A percentile compares a stretch with the other conserved stretches of the same genome.
Conservation (phyloP, 2,888 invertebrate genomes). For the Amiota communis region DNA sequence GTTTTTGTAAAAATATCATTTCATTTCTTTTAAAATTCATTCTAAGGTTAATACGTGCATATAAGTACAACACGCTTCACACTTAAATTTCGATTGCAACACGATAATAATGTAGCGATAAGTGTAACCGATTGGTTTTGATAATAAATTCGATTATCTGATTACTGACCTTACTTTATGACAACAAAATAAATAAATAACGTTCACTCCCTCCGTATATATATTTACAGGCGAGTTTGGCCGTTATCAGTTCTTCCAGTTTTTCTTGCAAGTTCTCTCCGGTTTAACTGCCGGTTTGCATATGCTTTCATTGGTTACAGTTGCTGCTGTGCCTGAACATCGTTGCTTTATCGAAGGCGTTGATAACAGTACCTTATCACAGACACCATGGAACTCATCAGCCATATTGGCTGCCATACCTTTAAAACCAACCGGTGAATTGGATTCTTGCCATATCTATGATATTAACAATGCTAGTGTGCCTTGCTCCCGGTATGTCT, state of each 20-base stretch:
- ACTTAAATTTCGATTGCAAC: too few relatives aligned
- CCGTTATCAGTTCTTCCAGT: conserved; percentile 86
- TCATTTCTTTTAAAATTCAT: conserved; percentile 1
- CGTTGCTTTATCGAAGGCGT: conserved; percentile 74
- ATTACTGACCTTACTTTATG: too few relatives aligned
- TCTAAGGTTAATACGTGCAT: too few relatives aligned
- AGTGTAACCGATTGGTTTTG: too few relatives aligned
- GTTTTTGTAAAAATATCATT: not conserved
- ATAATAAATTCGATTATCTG: too few relatives aligned
- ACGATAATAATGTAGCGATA: too few relatives aligned
- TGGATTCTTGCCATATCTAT: conserved; percentile 79
- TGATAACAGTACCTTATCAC: conserved; percentile 75
- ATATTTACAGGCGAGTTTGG: conserved; percentile 83
- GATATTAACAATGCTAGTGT: conserved; percentile 71
- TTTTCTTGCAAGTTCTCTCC: conserved; percentile 83
- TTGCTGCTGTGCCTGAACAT: conserved; percentile 86
- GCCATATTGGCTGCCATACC: conserved; percentile 77
- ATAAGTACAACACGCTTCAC: too few relatives aligned
- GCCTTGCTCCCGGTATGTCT: conserved; percentile 78
- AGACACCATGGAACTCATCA: conserved; percentile 76
- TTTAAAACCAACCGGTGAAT: conserved; percentile 74
- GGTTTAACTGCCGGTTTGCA: conserved; percentile 85
- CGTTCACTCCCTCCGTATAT: not conserved
- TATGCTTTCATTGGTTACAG: conserved; percentile 86
- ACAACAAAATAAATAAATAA: too few relatives aligned